These are phyloP conservation scores for Neomonachus schauinslandi DNA, from an alignment of 2,113 vertebrate genomes.

Conservation along the genomic window DNA sequence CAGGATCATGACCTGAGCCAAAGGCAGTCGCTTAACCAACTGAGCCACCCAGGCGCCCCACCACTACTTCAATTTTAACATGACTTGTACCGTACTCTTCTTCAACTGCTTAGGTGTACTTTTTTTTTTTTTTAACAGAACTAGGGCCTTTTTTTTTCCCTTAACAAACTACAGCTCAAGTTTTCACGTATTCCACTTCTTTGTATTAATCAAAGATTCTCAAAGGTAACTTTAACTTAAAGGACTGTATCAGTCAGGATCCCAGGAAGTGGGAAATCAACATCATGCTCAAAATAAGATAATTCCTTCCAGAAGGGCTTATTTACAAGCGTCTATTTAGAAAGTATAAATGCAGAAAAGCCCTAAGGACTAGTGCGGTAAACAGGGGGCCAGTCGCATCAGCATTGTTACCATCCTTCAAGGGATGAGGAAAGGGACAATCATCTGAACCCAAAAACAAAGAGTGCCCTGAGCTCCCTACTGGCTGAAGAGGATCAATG, in stretches of 20 bases:
- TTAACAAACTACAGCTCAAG: background rate
- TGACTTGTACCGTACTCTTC: background rate
- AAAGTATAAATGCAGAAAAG: conserved; percentile 9
- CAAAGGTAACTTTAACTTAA: background rate
- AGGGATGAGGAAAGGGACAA: background rate
- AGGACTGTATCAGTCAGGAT: background rate
- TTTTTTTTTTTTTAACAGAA: background rate
- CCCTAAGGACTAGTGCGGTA: background rate
- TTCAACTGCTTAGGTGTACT: background rate
- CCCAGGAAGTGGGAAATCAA: background rate
- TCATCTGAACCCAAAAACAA: background rate
- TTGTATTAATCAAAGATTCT: background rate
- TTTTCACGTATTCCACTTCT: background rate
- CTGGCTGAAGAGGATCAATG: background rate
- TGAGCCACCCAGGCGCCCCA: no score
- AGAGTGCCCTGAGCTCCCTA: background rate
- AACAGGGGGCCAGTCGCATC: background rate
- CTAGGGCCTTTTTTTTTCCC: background rate
- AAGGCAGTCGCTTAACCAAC: no score
- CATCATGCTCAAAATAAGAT: background rate
- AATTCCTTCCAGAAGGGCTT: background rate
- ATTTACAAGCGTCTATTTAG: conserved; percentile 50
- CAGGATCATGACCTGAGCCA: no score
- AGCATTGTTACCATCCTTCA: background rate
- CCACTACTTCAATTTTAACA: background rate